Conservation (phyloP, 1,140 invertebrate genomes). For the Drosophila repleta region DNA sequence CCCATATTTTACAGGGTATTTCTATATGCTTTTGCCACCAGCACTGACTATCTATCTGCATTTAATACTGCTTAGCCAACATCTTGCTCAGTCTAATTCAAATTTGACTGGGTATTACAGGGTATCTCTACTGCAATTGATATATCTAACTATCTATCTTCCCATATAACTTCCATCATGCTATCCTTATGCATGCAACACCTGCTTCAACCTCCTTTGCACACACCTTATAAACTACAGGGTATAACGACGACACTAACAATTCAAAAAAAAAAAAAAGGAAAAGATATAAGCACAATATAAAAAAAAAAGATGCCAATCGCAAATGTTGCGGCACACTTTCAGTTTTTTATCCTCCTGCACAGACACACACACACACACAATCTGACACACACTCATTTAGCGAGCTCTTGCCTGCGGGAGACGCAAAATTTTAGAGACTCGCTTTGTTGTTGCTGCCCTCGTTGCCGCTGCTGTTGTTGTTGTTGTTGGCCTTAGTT, state of each 20-base stretch:
- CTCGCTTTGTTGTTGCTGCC: slow-evolving; percentile 29
- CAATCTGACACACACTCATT: slow-evolving; percentile 12
- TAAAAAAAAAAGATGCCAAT: slow-evolving; percentile 64
- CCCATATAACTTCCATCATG: too few relatives aligned
- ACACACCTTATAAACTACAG: slow-evolving; percentile 6
- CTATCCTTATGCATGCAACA: too few relatives aligned
- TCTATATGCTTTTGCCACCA: too few relatives aligned
- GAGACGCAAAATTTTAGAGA: slow-evolving; percentile 54
- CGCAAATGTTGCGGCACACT: slow-evolving; percentile 68
- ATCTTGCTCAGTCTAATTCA: too few relatives aligned
- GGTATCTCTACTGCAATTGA: too few relatives aligned
- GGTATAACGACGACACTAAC: slow-evolving; percentile 14
- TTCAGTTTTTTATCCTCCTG: slow-evolving; percentile 46
- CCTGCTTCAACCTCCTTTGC: too few relatives aligned
- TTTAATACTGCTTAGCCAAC: too few relatives aligned
- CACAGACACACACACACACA: slow-evolving; percentile 18
- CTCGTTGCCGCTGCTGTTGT: slow-evolving; percentile 22
- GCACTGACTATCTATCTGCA: too few relatives aligned
- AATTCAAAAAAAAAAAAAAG: neutral
- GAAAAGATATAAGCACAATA: slow-evolving; percentile 4
- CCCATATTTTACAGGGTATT: too few relatives aligned
- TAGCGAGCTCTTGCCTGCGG: slow-evolving; percentile 27
- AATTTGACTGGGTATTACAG: too few relatives aligned
- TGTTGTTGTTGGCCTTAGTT: slow-evolving; percentile 36
- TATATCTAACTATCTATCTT: too few relatives aligned